These are phyloP conservation scores for Dendrolimus punctatus DNA, from an alignment of 1,140 invertebrate species.

Conservation along the genomic window DNA sequence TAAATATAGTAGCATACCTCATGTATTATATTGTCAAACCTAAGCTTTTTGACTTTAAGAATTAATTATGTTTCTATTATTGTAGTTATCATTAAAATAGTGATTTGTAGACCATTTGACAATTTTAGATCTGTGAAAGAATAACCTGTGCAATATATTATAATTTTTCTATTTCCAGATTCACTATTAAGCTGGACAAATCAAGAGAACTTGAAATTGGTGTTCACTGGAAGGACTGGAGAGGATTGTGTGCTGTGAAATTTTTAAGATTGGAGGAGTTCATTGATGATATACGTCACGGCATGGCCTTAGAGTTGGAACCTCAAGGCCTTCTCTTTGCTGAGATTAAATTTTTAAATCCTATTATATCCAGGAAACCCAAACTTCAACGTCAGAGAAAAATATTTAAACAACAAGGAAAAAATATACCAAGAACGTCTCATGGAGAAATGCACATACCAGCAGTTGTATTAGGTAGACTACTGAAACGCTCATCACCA, in stretches of 20 bases:
- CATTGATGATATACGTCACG: constrained; percentile 97
- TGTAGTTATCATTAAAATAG: no score
- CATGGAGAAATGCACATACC: constrained; percentile 98
- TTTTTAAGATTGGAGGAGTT: constrained; percentile 98
- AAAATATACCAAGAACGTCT: constrained; percentile 91
- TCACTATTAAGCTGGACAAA: constrained; percentile 97
- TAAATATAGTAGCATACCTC: no score
- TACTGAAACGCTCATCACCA: constrained; percentile 87
- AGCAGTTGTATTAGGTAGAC: constrained; percentile 95
- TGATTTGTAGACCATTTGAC: no score
- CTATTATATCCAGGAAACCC: constrained; percentile 97
- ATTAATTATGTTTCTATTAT: no score
- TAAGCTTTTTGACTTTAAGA: no score
- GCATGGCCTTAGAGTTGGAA: constrained; percentile 97
- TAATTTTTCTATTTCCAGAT: constrained; percentile 71
- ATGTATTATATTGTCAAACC: no score
- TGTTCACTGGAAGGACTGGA: constrained; percentile 98
- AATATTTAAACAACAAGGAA: constrained; percentile 98
- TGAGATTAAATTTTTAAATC: constrained; percentile 99
- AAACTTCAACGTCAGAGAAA: constrained; percentile 97
- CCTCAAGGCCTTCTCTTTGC: constrained; percentile 98
- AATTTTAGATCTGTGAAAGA: not conserved
- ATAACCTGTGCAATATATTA: constrained; percentile 3
- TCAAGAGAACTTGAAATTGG: constrained; percentile 98
- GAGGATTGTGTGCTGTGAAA: constrained; percentile 96